A percentile compares a stretch with the other conserved stretches of the same genome.
Conservation (phyloP, 2,113 vertebrate genomes). For the Elephantulus edwardii region DNA sequence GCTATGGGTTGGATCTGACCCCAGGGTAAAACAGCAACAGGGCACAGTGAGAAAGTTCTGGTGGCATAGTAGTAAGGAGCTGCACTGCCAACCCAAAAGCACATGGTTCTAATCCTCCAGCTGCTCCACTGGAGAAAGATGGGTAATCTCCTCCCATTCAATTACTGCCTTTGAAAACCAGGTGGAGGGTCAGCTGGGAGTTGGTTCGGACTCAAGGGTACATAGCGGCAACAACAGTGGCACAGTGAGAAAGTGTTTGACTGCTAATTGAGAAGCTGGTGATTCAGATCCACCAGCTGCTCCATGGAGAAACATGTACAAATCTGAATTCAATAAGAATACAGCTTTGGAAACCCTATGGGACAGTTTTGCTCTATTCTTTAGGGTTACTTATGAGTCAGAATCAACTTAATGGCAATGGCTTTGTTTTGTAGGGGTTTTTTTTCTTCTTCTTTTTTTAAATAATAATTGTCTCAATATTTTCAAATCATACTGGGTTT, state of each 20-base stretch:
- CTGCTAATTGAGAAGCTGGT: neutral
- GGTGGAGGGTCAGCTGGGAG: no score
- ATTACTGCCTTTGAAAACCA: no score
- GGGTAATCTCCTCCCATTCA: no score
- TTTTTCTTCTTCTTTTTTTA: no score
- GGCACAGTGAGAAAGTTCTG: neutral
- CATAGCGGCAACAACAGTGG: no score
- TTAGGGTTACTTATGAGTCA: neutral
- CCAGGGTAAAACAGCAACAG: no score
- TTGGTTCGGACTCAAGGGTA: no score
- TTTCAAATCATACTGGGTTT: no score
- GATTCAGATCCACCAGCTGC: neutral
- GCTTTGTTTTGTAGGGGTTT: no score
- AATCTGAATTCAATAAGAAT: neutral
- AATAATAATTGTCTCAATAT: no score
- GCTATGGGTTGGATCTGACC: no score
- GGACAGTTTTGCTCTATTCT: neutral
- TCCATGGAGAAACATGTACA: neutral
- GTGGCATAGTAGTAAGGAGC: neutral
- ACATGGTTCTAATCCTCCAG: neutral
- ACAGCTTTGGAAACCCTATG: neutral
- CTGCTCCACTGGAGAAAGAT: neutral
- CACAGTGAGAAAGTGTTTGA: neutral
- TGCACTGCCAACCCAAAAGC: neutral
- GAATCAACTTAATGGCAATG: neutral